phyloP scores from a whole-genome alignment of 1,140 invertebrate genomes.

The Lutraria rhynchaena region DNA sequence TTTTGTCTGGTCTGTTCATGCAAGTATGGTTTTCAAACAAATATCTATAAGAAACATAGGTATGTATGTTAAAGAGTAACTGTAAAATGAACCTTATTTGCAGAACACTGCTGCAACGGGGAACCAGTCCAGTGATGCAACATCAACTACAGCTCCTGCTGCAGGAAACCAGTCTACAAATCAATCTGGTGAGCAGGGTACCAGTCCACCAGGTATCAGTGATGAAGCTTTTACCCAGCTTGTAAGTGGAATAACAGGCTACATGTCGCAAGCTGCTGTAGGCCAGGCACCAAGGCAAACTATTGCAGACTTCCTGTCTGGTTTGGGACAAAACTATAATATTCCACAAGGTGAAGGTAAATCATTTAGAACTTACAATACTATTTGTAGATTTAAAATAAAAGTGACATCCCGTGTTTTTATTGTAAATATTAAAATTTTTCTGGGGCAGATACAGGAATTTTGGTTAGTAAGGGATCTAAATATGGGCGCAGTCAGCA shows the following conservation, averaged over 20 bases:
- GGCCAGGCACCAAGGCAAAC: constrained; percentile 75
- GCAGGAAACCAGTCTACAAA: neutral
- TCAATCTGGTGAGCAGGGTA: neutral
- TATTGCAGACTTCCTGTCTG: constrained; percentile 82
- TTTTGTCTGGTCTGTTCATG: too few relatives aligned
- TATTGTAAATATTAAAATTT: too few relatives aligned
- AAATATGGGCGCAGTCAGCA: too few relatives aligned
- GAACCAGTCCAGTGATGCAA: constrained; percentile 26
- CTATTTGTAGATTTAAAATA: too few relatives aligned
- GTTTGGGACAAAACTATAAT: constrained; percentile 70
- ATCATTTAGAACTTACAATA: too few relatives aligned
- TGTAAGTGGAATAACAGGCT: constrained; percentile 70
- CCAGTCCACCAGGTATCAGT: constrained; percentile 63
- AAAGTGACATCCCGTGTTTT: too few relatives aligned
- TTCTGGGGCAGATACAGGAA: too few relatives aligned
- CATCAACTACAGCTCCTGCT: neutral
- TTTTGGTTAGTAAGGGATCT: too few relatives aligned
- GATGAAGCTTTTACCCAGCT: constrained; percentile 75
- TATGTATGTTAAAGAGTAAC: too few relatives aligned
- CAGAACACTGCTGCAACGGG: neutral
- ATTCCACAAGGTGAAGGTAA: constrained; percentile 81
- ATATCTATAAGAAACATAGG: too few relatives aligned
- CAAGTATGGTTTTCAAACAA: too few relatives aligned
- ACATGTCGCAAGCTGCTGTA: constrained; percentile 69
- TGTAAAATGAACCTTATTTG: too few relatives aligned